Base-by-base conservation (phyloP, 2,113 vertebrate genomes). In the Irena cyanogastra region DNA sequence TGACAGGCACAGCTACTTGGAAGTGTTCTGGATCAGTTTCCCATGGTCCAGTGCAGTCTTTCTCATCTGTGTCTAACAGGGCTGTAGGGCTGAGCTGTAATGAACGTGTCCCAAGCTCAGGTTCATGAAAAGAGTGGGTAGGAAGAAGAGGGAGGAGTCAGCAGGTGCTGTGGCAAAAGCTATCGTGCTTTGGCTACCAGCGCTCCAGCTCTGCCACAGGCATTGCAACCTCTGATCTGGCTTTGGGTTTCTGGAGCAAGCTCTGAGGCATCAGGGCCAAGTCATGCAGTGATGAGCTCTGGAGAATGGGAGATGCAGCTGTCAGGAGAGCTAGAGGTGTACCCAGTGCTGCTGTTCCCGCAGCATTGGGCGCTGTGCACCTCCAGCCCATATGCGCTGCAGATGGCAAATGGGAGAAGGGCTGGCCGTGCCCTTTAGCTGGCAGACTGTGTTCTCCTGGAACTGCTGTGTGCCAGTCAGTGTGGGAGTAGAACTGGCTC, bases 401-500 rank as follows among this genome's bases (percentile, higher is more conserved):
- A 88, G 83, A 78, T 96, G 91, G 93, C 83, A 78, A 5, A 2
- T 31, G 83, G 78, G 83, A 89, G 68, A 66, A 72, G 63, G 91
- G 65, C 94, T 96, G 94, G 89, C 92, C 83, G 2, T 95, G 92
- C 78, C 96, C 96, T 89, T 93, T 39, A 72, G 80, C 87, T 97
- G 90, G 88, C 93, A 95, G 93, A 95, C 95, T 72, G 84, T 47
- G 93, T 96, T 96, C 96, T 44, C 72, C 71, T 91, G 91, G 82
- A 96, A 84, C 65, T 94, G 64, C 64, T 3, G 49, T 37, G 94
- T 95, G 96, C 95, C 91, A 97, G 96, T 82, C 96, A 87, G 95
- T 33, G 95, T 97, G 90, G 95, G 97, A 96, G 93, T 72, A 59
- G 89, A 90, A 39, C 94, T 96, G 97, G 96, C 96, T 95, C 89